Evolutionary conservation across 2,888 invertebrate genomes (phyloP), one percentile per base, ranked within the genome.

Genomic region (Monochamus alternatus): DNA sequence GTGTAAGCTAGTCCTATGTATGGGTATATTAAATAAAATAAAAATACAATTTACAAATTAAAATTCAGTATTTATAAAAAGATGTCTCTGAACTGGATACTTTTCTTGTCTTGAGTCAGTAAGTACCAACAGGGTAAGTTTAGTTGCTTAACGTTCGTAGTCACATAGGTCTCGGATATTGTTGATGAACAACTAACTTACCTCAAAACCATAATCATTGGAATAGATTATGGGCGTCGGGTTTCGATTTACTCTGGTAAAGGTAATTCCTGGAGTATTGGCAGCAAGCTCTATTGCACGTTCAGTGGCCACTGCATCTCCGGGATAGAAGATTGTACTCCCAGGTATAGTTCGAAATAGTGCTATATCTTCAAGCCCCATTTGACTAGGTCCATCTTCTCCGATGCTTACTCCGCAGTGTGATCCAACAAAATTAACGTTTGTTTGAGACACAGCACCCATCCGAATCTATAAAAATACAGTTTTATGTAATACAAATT

Each of bases 361-460:
- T 0, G 98, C 96, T 75, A 99, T 89, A 89, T 99, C 99, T 90
- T 99, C 99, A n/a, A 99, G 92, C 4, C 97, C 99, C 99, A 99
- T 99, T 91, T 99, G 99, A 74, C 97, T 97, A 22, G 99, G 99
- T 0, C 99, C 99, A 90, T 99, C 99, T 90, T 98, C 98, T 47
- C 98, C 99, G 90, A 99, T 99, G 86, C 97, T 97, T 31, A 98
- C 95, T 60, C 99, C 99, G 89, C 97, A 98, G 90, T 99, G 99
- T 0, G 99, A 99, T 0, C 98, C 98, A 76, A 92, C 97, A 89
- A 98, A 96, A 90, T 99, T 99, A 30, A 97, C 95, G 89, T 99
- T 98, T 32, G 97, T 96, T 91, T 98, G 98, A 52, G 98, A 98
- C 88, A 99, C 98, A 67, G 99, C 99, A 30, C 97, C 99, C 99